Conservation (phyloP, 1,140 invertebrate genomes). For the Aleiodes sp. region DNA sequence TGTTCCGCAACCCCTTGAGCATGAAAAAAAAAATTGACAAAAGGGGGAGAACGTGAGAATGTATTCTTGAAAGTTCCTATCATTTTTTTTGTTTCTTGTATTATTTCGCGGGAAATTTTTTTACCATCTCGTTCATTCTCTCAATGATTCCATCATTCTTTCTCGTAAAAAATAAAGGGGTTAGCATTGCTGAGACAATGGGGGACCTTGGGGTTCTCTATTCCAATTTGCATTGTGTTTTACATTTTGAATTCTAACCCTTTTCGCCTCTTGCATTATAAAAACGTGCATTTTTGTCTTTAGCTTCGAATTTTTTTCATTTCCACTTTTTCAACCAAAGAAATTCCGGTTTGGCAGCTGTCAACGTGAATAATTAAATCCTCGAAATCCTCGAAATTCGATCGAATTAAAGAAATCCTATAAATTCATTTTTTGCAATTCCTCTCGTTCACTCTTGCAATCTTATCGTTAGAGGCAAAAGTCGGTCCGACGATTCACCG, state of each 20-base stretch:
- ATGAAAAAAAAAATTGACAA: background rate
- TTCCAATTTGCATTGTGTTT: slow-evolving; percentile 16
- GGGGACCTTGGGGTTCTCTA: slow-evolving; percentile 1
- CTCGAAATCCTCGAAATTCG: background rate
- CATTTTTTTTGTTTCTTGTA: background rate
- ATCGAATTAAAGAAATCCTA: background rate
- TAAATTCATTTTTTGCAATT: background rate
- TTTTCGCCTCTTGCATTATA: background rate
- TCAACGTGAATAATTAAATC: background rate
- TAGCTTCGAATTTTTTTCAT: background rate
- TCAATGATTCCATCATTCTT: no score
- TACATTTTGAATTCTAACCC: background rate
- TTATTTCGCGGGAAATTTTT: background rate
- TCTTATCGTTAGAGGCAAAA: slow-evolving; percentile 25
- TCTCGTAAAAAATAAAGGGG: background rate
- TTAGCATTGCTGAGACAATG: slow-evolving; percentile 9
- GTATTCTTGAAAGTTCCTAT: slow-evolving; percentile 9
- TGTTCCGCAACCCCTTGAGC: background rate
- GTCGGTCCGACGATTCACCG: slow-evolving; percentile 29
- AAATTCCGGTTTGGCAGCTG: slow-evolving; percentile 13
- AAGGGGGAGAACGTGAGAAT: slow-evolving; percentile 5
- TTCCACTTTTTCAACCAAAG: background rate
- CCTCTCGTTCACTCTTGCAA: background rate
- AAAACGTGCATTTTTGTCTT: background rate
- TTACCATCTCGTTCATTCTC: background rate